Conservation (phyloP, 1,140 invertebrate genomes). For the Procambarus clarkii region DNA sequence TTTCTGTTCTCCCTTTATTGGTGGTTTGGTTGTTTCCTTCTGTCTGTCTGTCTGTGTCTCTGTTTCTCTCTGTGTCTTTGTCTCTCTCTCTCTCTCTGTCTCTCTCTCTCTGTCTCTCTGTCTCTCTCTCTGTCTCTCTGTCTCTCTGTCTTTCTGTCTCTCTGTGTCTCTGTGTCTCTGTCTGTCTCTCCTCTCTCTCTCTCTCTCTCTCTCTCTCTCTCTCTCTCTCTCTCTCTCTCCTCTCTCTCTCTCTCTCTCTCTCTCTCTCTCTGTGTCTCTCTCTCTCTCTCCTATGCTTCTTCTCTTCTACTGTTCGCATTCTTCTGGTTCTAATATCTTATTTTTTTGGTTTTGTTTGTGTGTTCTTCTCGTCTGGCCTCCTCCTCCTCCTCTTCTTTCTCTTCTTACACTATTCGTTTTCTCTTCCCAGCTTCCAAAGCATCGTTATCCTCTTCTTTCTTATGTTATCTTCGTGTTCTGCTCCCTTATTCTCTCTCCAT, state of each 20-base stretch:
- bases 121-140: background rate
- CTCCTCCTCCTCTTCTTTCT: background rate
- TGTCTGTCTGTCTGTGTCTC: constrained; percentile 30
- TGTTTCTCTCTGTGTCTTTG: too few relatives aligned
- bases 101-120: background rate
- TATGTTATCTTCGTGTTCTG: too few relatives aligned
- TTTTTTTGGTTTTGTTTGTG: background rate
- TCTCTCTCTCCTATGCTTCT: background rate
- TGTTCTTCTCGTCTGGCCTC: background rate
- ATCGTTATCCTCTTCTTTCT: too few relatives aligned
- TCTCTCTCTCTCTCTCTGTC: background rate
- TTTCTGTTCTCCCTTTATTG: background rate
- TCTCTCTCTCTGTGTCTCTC: background rate
- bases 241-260: background rate
- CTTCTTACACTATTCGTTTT: background rate
- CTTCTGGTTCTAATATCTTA: background rate
- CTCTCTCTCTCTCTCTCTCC: background rate
- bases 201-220: background rate
- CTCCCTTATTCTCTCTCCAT: too few relatives aligned
- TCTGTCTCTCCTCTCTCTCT: background rate
- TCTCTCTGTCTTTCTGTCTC: background rate
- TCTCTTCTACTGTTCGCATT: background rate
- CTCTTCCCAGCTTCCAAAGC: too few relatives aligned
- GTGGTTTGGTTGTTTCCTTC: background rate
- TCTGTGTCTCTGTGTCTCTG: background rate